A percentile compares a stretch with the other conserved stretches of the same genome.
Evolutionary conservation across 2,797 vertebrate genomes (phyloP).

Genomic region (Bryconaethiops microstoma): DNA sequence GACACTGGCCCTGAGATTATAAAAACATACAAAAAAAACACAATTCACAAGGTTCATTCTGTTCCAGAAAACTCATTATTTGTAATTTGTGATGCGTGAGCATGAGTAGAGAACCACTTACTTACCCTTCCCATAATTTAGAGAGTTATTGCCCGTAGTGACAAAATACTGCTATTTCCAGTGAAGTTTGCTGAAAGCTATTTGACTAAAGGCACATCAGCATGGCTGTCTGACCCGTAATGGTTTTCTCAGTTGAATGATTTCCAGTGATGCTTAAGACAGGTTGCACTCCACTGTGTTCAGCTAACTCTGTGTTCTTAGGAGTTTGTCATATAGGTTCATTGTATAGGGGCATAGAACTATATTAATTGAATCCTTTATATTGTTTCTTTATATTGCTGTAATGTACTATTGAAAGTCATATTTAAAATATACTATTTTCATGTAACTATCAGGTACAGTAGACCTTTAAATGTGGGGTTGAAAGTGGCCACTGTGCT

Average conservation of each 20-base stretch:
- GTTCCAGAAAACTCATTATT: slow-evolving; percentile 61
- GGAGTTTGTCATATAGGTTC: background rate
- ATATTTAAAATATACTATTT: no score
- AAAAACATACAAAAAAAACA: no score
- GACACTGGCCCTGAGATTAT: no score
- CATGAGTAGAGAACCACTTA: slow-evolving; percentile 60
- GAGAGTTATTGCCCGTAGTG: slow-evolving; percentile 38
- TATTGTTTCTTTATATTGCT: no score
- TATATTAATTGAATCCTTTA: no score
- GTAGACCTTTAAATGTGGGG: no score
- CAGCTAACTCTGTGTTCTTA: no score
- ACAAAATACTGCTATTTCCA: slow-evolving; percentile 64
- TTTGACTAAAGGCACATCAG: slow-evolving; percentile 62
- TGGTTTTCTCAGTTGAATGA: background rate
- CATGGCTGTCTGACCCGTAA: slow-evolving; percentile 40
- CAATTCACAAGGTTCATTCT: background rate
- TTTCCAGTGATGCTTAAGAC: slow-evolving; percentile 20
- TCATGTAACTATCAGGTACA: no score
- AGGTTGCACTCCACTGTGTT: slow-evolving; percentile 6
- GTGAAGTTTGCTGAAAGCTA: slow-evolving; percentile 63
- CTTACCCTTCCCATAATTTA: slow-evolving; percentile 31
- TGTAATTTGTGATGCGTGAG: slow-evolving; percentile 63
- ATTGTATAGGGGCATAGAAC: background rate
- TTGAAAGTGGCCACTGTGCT: background rate
- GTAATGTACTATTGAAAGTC: no score